Evolutionary conservation across 2,888 invertebrate genomes (phyloP), one percentile per base, ranked within the genome.

Genomic region (Oscheius sp.): DNA sequence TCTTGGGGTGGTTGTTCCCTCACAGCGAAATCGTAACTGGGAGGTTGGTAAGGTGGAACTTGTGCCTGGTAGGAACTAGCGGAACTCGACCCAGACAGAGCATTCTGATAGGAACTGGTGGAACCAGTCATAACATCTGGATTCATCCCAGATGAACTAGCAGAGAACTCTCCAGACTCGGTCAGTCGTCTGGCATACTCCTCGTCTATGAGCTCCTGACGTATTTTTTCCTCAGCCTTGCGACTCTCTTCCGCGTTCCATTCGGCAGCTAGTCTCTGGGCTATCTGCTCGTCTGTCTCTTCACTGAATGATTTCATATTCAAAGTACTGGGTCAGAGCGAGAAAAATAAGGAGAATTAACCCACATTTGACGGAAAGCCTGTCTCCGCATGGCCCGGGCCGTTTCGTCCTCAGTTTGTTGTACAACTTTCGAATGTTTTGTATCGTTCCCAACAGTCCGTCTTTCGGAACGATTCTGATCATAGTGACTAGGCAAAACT

Each of bases 231-330:
- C 10, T 51, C 51, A 3, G 55, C 13, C 33, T 48, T 37, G 33
- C 72, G 29, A 13, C 37, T 33, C 29, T 71, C 75, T 63, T 75
- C 75, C 13, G 55, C 63, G 2, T 63, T 47, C 57, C 59, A 72
- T 33, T 75, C 65, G 13, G 53, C 57, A 11, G 58, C 59, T 9
- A 75, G 21, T 58, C 66, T 32, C 11, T 66, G 72, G 4, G 75
- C 75, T 5, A 75, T 42, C 37, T 71, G 71, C 58, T 75, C 75
- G 42, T 75, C 75, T 3, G 68, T 65, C 21, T 68, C 66, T n/a
- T 50, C 72, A 37, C 75, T 75, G 51, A 65, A 53, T 21, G 21
- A 21, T 21, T 21, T 21, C 21, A 21, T 21, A 21, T 21, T 21
- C 21, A 21, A 21, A 21, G 21, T 21, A 21, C 21, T 21, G 21